phyloP scores from a whole-genome alignment of 2,888 invertebrate genomes.

The Eilema depressum region DNA sequence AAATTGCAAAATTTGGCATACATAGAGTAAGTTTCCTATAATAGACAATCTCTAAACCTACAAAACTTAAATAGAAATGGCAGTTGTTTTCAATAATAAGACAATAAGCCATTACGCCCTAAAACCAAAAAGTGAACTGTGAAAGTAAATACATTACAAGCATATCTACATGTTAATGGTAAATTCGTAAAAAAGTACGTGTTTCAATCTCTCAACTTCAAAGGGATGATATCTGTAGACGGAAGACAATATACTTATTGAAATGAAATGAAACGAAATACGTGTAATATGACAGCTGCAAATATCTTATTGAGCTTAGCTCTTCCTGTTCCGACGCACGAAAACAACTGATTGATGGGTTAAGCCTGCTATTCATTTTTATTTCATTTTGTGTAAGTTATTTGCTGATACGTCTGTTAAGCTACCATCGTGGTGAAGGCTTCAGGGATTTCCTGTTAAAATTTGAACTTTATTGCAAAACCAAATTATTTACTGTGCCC shows the following conservation, averaged over 20 bases:
- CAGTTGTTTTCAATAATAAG: no score
- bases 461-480: background rate
- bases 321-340: background rate
- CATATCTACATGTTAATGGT: background rate
- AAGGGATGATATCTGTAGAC: slow-evolving; percentile 6
- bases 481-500: background rate
- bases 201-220: slow-evolving; percentile 1
- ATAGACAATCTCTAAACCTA: no score
- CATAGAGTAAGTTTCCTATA: no score
- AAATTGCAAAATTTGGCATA: no score
- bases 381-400: slow-evolving; percentile 1
- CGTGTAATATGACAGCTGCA: background rate
- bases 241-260: slow-evolving; percentile 9
- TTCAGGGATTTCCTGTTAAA: background rate
- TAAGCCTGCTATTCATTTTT: slow-evolving; percentile 4
- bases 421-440: background rate
- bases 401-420: background rate
- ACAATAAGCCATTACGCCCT: no score
- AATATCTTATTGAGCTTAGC: slow-evolving; percentile 11
- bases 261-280: slow-evolving; percentile 4
- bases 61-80: no score
- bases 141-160: background rate
- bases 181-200: background rate
- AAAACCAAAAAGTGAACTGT: background rate
- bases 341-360: slow-evolving; percentile 5